Evolutionary conservation across 2,113 vertebrate genomes (phyloP).

Genomic region (Equus quagga): DNA sequence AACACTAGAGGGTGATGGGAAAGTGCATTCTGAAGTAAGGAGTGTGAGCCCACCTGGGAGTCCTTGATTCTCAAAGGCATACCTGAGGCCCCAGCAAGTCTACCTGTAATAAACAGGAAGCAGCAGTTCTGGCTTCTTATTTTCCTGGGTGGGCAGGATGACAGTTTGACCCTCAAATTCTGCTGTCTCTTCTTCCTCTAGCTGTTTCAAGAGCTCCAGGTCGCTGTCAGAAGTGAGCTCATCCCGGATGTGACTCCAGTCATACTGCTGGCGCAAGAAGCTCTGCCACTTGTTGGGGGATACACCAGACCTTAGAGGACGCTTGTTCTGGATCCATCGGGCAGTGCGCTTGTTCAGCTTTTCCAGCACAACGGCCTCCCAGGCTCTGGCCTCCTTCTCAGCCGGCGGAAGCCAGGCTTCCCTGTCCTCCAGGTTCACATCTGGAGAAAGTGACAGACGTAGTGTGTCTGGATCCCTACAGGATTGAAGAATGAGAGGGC

Average conservation of each 20-base stretch:
- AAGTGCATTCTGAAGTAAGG: neutral
- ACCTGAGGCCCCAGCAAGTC: neutral
- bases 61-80: neutral
- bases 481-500: neutral
- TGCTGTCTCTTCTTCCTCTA: conserved; percentile 67
- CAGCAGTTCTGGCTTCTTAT: conserved; percentile 74
- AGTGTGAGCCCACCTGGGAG: neutral
- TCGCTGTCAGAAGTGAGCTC: conserved; percentile 81
- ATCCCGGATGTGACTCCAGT: conserved; percentile 83
- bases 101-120: conserved; percentile 86
- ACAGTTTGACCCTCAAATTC: neutral
- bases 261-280: conserved; percentile 78
- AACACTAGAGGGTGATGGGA: neutral
- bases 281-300: conserved; percentile 69
- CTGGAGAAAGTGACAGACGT: neutral
- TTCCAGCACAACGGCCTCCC: conserved; percentile 79
- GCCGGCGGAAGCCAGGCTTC: neutral
- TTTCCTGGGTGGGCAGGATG: neutral
- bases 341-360: conserved; percentile 83
- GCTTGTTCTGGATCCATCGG: conserved; percentile 83
- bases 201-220: conserved; percentile 70
- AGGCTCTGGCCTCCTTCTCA: conserved; percentile 49
- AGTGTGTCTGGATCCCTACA: neutral
- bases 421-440: conserved; percentile 45
- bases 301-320: conserved; percentile 9